Conservation (phyloP, 2,888 invertebrate genomes). For the Xestobium rufovillosum region DNA sequence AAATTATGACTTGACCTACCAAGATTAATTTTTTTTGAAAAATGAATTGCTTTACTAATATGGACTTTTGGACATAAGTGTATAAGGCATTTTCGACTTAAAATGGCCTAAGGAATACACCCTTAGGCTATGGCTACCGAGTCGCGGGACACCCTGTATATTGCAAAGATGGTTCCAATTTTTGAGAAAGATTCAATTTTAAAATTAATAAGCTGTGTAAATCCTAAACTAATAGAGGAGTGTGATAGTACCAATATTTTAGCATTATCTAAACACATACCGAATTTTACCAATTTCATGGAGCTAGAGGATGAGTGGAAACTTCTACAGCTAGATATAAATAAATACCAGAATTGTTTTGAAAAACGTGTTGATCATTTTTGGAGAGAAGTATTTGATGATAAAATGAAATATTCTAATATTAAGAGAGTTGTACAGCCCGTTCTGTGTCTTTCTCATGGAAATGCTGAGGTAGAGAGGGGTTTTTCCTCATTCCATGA, state of each 20-base stretch:
- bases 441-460: neutral
- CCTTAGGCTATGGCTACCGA: too few species aligned
- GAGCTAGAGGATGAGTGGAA: conserved; percentile 1
- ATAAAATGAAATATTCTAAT: conserved; percentile 1
- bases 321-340: neutral
- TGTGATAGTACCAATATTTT: neutral
- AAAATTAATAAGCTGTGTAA: neutral
- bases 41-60: too few species aligned
- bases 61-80: too few species aligned
- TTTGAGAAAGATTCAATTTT: neutral
- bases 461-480: conserved; percentile 1
- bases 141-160: too few species aligned
- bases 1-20: too few species aligned
- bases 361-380: conserved; percentile 3
- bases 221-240: neutral
- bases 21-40: too few species aligned
- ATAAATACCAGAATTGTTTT: neutral
- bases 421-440: neutral
- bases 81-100: too few species aligned
- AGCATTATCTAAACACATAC: neutral
- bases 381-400: conserved; percentile 1
- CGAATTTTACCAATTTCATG: neutral
- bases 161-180: too few species aligned
- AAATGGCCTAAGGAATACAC: too few species aligned
- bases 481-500: neutral